Base-by-base conservation (phyloP, 2,888 invertebrate species). In the Cosmia trapezina region DNA sequence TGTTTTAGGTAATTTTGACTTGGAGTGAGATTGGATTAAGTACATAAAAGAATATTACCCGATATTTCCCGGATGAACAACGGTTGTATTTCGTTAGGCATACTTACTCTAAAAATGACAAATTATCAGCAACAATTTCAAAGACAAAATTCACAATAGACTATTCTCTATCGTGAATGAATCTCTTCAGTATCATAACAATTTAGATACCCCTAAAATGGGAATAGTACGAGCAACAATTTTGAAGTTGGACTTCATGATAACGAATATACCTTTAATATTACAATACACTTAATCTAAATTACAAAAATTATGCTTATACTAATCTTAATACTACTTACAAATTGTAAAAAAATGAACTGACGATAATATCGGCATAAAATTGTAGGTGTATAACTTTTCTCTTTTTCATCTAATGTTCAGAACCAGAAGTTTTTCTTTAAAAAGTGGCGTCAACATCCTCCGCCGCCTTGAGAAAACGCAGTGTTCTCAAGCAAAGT, bases 271-370 rank as follows among this genome's bases (percentile, higher is more conserved):
- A 33, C 81, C 76, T 53, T 60, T 0, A 45, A 19, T 47, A 43
- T 45, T 7, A 56, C 11, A 67, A 43, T 5, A 64, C 28, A 59
- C 28, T 65, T 73, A 73, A 11, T 0, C 11, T 73, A 45, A 60
- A 69, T 53, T 37, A 77, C 43, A 81, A 65, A 45, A 1, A 28
- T 33, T 5, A 60, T 28, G 0, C 51, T 56, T 62, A 72, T 4
- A 53, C 33, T 19, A 43, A 56, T 57, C 47, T 79, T 64, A 76
- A n/a, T 70, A 56, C 59, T 73, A 77, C 5, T 54, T 37, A 76
- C 41, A 75, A 61, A 63, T 8, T 56, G 1, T 60, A 69, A 47
- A 6, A n/a, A 73, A 63, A 80, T 68, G 78, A 78, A 84, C 83
- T 83, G 85, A 83, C 69, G 70, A 74, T 76, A 63, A 28, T 65